Percentiles rank a stretch among this genome's conserved stretches.
Evolutionary conservation across 2,113 vertebrate genomes (phyloP).

Genomic region (Ranitomeya imitator): DNA sequence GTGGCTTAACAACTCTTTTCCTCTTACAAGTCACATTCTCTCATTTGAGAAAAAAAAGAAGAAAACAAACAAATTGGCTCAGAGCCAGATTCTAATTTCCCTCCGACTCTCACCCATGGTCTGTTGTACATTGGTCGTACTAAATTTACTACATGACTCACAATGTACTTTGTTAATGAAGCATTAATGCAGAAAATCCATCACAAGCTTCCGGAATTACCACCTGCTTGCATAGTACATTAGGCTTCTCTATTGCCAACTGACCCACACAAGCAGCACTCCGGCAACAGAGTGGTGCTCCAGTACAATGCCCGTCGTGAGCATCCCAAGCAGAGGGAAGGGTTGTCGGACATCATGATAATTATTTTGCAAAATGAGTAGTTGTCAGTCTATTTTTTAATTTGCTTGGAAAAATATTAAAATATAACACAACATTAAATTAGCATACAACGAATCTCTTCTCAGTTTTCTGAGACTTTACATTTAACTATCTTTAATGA

Average conservation of each 20-base stretch:
- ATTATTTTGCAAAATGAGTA: too few relatives aligned
- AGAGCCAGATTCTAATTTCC: slow-evolving; percentile 36
- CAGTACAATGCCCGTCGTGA: slow-evolving; percentile 23
- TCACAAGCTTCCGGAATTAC: slow-evolving; percentile 53
- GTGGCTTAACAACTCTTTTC: slow-evolving; percentile 53
- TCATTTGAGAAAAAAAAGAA: slow-evolving; percentile 46
- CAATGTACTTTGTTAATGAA: slow-evolving; percentile 37
- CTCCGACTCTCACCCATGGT: not conserved
- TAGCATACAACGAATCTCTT: not conserved
- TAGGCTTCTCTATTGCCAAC: slow-evolving; percentile 38
- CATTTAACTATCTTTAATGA: too few relatives aligned
- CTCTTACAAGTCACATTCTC: slow-evolving; percentile 52
- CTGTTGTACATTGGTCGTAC: slow-evolving; percentile 3
- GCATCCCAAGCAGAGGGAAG: slow-evolving; percentile 21
- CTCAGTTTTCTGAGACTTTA: not conserved
- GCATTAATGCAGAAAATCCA: slow-evolving; percentile 11
- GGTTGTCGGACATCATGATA: not conserved
- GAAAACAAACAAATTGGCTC: slow-evolving; percentile 43
- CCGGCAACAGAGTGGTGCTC: not conserved
- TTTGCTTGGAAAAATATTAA: too few relatives aligned
- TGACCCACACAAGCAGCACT: slow-evolving; percentile 30
- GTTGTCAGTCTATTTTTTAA: not conserved
- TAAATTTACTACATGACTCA: slow-evolving; percentile 18
- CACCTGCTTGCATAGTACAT: slow-evolving; percentile 52
- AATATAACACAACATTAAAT: too few relatives aligned